Evolutionary conservation across 2,113 vertebrate genomes (phyloP), one percentile per base, ranked within the genome.

Genomic region (Chaetodon trifascialis): DNA sequence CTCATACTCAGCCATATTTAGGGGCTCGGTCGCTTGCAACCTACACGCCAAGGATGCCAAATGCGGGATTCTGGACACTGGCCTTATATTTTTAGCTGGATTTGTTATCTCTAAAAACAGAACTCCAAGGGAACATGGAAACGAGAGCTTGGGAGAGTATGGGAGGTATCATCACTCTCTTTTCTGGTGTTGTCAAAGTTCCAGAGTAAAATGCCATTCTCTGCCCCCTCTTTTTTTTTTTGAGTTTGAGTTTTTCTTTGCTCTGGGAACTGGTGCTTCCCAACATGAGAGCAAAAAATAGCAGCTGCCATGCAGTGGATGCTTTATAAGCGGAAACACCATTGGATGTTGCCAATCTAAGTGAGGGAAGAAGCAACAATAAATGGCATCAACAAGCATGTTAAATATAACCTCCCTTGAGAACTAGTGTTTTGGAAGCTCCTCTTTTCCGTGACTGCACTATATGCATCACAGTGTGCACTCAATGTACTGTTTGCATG

Each of bases 21-120:
- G 51, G 11, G 38, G 34, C 51, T 23, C 0, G 58, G 52, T 75
- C 56, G 63, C 64, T 51, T 46, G 16, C 51, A 64, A 47, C n/a
- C 17, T 75, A 15, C 19, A 8, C 49, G 49, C 14, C 58, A 42
- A 38, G 7, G 72, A 89, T 84, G 46, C 72, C 23, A 55, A 55
- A 52, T 42, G 71, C 15, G 38, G 74, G 36, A 55, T 59, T 47
- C 15, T 76, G 83, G 80, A 76, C 75, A 19, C 55, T 21, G 42
- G 73, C 40, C 67, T 70, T 36, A 9, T 85, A 83, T 87, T 85
- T 89, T 85, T 83, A 85, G 77, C 82, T 21, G 63, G 36, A 65
- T 83, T 86, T 90, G 90, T 92, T 92, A 76, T 85, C 82, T 89
- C 85, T 87, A 52, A 84, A 92, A 93, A 92, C 90, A 92, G 86